Base-by-base conservation (phyloP, 2,113 vertebrate genomes). In the Ovibos moschatus region DNA sequence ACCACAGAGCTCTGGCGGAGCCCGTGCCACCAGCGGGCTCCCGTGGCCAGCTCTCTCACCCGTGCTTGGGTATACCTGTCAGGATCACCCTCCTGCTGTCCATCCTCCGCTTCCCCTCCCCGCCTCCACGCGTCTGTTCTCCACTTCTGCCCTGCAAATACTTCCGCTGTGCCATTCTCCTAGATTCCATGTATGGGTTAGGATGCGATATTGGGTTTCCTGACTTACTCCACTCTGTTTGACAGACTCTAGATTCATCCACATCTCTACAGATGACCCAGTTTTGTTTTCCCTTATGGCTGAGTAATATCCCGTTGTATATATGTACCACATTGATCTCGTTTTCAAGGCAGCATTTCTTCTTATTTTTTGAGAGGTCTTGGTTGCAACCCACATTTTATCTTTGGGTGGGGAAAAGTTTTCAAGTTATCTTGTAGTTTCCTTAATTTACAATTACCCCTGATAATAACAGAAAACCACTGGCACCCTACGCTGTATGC, bases 301-400 rank as follows among this genome's bases (percentile, higher is more conserved):
- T 23, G n/a, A 71, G n/a, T 71, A 23, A 23, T 71, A 23, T 12
- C 67, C 5, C 67, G 6, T 71, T 23, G n/a, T 40, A 40, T 40
- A 12, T 12, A 12, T 36, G n/a, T 71, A 6, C 67, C 19, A 23
- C 19, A 71, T 6, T 40, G 67, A 23, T 71, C 67, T 40, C 40
- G 67, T 95, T 93, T 94, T 85, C 67, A 82, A 95, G 88, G 51
- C 62, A 33, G 33, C n/a, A 79, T 60, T 87, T 85, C 81, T 92
- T 85, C 55, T 30, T 53, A 1, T 55, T 55, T 89, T 83, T 93
- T 87, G 45, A 90, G 86, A 81, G 62, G 27, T 60, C 33, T 53
- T 93, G 27, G 92, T 74, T 74, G 3, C 7, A 76, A 60, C 50
- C 47, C 15, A 16, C 79, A 55, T 53, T 57, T 96, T 1, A 6